phyloP scores from a whole-genome alignment of 2,888 invertebrate genomes.

The Sympetrum striolatum region DNA sequence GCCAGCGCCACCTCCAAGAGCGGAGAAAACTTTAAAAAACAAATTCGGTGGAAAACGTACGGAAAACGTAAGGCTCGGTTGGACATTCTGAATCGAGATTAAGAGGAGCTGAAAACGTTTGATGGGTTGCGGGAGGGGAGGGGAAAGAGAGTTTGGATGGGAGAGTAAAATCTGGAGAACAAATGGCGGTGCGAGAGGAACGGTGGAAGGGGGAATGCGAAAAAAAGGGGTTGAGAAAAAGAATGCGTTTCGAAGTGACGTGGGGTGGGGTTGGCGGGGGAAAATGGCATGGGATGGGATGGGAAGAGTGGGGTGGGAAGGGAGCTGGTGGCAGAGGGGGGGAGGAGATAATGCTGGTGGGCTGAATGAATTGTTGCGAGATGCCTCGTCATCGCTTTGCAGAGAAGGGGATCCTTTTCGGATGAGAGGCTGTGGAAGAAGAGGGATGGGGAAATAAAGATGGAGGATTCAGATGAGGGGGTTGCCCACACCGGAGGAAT shows the following conservation, averaged over 20 bases:
- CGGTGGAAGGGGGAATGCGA: not conserved
- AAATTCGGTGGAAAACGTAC: not conserved
- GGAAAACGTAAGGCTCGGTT: slow-evolving; percentile 12
- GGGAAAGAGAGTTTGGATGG: not conserved
- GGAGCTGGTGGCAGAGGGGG: not conserved
- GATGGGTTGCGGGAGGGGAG: slow-evolving; percentile 9
- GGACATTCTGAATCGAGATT: slow-evolving; percentile 1
- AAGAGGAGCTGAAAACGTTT: not conserved
- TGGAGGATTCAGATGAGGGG: not conserved
- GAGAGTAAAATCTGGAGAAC: not conserved
- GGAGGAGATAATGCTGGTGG: not conserved
- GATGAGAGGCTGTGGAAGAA: not conserved
- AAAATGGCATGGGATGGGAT: not conserved
- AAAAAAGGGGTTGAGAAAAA: not conserved
- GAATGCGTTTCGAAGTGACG: not conserved
- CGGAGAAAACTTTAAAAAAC: not conserved
- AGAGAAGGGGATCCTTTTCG: not conserved
- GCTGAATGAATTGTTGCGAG: slow-evolving; percentile 20
- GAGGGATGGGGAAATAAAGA: not conserved
- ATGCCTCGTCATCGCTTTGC: slow-evolving; percentile 21
- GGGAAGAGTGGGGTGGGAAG: not conserved
- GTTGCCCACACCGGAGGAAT: not conserved
- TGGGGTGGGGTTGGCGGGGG: not conserved
- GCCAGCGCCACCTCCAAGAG: not conserved
- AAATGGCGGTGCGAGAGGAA: not conserved